These are phyloP conservation scores for Tipula lateralis DNA, from an alignment of 2,888 invertebrate genomes.

Conservation along the genomic window DNA sequence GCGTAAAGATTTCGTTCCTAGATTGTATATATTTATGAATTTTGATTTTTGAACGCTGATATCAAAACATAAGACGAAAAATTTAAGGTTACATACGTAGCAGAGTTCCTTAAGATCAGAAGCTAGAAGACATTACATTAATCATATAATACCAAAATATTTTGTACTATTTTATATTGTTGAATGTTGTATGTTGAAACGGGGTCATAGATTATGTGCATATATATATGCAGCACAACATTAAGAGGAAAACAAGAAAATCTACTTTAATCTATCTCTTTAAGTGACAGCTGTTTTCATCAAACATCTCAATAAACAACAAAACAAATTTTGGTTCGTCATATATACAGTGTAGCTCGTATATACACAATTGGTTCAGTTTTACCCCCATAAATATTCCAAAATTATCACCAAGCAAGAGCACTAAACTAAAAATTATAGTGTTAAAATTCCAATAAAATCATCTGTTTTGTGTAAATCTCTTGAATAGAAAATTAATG, in stretches of 20 bases:
- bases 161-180: not conserved
- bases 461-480: slow-evolving; percentile 19
- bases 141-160: not conserved
- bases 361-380: not conserved
- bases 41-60: not conserved
- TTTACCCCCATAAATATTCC: not conserved
- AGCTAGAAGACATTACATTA: not conserved
- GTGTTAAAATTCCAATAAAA: slow-evolving; percentile 24
- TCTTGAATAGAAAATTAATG: not conserved
- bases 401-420: not conserved
- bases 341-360: not conserved
- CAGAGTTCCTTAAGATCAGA: not conserved
- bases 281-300: not conserved
- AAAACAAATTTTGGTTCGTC: no score
- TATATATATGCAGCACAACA: not conserved
- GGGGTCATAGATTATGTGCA: not conserved
- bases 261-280: not conserved
- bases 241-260: not conserved
- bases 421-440: not conserved
- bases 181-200: not conserved
- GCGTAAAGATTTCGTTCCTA: not conserved
- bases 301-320: not conserved
- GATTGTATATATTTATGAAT: not conserved
- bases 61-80: not conserved
- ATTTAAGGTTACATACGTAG: not conserved